Percentiles rank a stretch among this genome's conserved stretches.
Evolutionary conservation across 2,888 invertebrate genomes (phyloP).

Genomic region (Pyrrhia umbra): DNA sequence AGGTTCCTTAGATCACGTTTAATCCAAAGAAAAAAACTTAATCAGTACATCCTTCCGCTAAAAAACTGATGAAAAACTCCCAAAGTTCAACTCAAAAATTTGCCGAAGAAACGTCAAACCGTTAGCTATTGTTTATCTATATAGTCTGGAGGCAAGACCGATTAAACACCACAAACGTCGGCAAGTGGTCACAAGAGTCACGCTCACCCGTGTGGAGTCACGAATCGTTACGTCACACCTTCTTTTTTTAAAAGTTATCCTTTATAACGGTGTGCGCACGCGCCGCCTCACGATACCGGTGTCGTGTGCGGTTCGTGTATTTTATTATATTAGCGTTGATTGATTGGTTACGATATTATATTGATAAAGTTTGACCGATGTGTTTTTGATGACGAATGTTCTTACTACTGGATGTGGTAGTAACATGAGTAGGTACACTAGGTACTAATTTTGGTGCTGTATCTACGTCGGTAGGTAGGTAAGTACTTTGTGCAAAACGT

Average conservation of each 20-base stretch:
- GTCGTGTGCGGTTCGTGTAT: constrained; percentile 63
- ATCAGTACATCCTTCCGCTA: neutral
- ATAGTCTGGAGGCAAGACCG: constrained; percentile 61
- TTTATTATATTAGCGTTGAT: constrained; percentile 66
- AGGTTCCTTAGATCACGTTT: neutral
- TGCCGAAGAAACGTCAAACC: constrained; percentile 29
- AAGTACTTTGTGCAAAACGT: constrained; percentile 23
- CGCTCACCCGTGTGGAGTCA: constrained; percentile 69
- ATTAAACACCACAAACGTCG: constrained; percentile 61
- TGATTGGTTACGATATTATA: constrained; percentile 61
- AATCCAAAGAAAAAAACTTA: neutral
- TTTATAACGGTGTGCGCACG: constrained; percentile 69
- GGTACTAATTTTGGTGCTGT: constrained; percentile 12
- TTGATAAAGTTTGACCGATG: constrained; percentile 64
- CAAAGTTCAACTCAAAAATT: constrained; percentile 4
- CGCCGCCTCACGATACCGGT: constrained; percentile 61
- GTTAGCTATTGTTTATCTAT: constrained; percentile 62
- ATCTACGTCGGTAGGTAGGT: constrained; percentile 12
- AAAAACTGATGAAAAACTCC: constrained; percentile 12
- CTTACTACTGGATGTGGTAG: constrained; percentile 32
- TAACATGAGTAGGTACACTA: constrained; percentile 2
- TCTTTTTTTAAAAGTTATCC: constrained; percentile 65
- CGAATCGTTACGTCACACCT: constrained; percentile 74
- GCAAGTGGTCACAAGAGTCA: constrained; percentile 73
- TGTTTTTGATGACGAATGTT: constrained; percentile 35